Percentiles rank a stretch among this genome's conserved stretches.
These are phyloP conservation scores for Zeugodacus cucurbitae DNA, from an alignment of 1,140 invertebrate genomes.

Conservation along the genomic window DNA sequence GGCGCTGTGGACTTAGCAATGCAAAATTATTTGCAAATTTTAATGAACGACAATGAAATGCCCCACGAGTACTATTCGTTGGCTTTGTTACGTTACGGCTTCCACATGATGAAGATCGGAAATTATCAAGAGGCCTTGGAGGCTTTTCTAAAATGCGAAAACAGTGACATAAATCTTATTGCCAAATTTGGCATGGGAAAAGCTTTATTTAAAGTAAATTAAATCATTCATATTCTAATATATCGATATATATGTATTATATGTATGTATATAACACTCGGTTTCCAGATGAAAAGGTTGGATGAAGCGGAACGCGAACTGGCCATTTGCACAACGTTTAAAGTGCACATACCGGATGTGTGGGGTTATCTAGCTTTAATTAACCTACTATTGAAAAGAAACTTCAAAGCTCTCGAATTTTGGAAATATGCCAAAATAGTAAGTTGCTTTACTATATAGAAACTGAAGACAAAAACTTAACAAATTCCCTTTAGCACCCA, in stretches of 20 bases:
- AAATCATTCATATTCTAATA: not conserved
- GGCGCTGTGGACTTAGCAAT: conserved; percentile 47
- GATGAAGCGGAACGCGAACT: conserved; percentile 47
- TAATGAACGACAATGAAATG: not conserved
- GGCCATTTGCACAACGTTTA: conserved; percentile 44
- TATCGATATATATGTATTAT: not conserved
- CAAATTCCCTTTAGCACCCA: conserved; percentile 47
- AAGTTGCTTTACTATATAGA: conserved; percentile 25
- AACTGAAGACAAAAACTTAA: not conserved
- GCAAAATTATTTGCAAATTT: conserved; percentile 44
- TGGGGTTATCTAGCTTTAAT: conserved; percentile 56
- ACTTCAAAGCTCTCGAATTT: conserved; percentile 51
- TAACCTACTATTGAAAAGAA: conserved; percentile 50
- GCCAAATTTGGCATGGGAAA: not conserved
- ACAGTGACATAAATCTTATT: not conserved
- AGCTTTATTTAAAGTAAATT: conserved; percentile 33
- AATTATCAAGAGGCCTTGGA: not conserved
- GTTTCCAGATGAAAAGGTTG: conserved; percentile 14
- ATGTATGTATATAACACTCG: not conserved
- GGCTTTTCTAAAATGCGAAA: not conserved
- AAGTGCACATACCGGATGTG: conserved; percentile 51
- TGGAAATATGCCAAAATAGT: conserved; percentile 58
- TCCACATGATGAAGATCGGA: not conserved
- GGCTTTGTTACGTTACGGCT: conserved; percentile 15
- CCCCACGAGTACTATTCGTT: not conserved